Evolutionary conservation across 2,113 vertebrate genomes (phyloP).

Genomic region (Eleginops maclovinus): DNA sequence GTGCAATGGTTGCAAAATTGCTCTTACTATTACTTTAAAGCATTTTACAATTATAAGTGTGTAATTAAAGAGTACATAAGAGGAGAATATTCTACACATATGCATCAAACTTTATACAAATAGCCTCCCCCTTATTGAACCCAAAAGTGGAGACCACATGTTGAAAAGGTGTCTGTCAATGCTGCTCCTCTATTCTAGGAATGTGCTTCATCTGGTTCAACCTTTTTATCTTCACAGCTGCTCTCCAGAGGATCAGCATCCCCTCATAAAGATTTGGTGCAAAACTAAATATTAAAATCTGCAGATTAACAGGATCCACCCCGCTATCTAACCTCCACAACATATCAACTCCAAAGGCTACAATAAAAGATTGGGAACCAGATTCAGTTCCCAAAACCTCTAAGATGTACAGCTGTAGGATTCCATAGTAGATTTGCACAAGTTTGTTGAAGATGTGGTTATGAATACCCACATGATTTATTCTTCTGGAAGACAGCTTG

Average conservation of each 20-base stretch:
- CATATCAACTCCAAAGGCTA: not conserved
- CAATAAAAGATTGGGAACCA: not conserved
- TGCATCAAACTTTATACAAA: too few species aligned
- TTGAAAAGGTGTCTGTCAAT: not conserved
- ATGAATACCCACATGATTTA: conserved; percentile 5
- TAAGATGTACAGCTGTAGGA: not conserved
- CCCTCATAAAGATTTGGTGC: not conserved
- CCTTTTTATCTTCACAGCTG: conserved; percentile 35
- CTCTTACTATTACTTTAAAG: too few species aligned
- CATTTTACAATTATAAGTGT: too few species aligned
- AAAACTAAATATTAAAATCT: not conserved
- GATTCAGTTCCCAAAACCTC: not conserved
- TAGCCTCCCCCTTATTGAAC: not conserved
- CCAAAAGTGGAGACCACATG: not conserved
- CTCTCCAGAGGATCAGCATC: conserved; percentile 18
- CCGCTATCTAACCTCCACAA: not conserved
- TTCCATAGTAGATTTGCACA: not conserved
- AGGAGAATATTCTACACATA: not conserved
- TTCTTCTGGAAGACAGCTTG: conserved; percentile 1
- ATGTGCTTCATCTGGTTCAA: conserved; percentile 49
- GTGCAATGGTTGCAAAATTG: too few species aligned
- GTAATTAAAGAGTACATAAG: too few species aligned
- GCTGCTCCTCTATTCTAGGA: conserved; percentile 59
- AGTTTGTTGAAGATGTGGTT: not conserved
- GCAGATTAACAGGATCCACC: not conserved